Percentiles rank a stretch among this genome's conserved stretches.
These are phyloP conservation scores for Chloroclysta siterata DNA, from an alignment of 2,888 invertebrate genomes.

Conservation along the genomic window DNA sequence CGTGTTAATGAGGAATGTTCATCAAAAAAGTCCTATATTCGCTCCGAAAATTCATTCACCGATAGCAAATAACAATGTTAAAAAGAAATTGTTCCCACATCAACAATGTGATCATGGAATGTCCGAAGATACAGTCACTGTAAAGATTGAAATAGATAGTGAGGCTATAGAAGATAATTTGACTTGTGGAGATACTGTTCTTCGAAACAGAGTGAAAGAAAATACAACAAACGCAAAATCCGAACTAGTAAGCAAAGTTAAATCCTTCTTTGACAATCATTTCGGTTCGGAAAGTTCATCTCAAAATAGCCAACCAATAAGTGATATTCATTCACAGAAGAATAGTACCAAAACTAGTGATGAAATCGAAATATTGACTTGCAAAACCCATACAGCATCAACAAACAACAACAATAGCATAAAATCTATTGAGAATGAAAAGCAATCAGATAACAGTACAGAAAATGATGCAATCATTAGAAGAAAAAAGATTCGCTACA, in stretches of 20 bases:
- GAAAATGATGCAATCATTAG: conserved; percentile 35
- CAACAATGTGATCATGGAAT: conserved; percentile 3
- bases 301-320: conserved; percentile 66
- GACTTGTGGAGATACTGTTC: background rate
- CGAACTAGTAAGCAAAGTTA: conserved; percentile 59
- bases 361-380: conserved; percentile 61
- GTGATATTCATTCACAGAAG: conserved; percentile 61
- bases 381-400: conserved; percentile 49
- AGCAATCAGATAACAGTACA: conserved; percentile 14
- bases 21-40: conserved; percentile 63
- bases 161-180: conserved; percentile 16
- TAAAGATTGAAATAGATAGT: conserved; percentile 22
- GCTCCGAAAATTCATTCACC: conserved; percentile 50
- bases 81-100: conserved; percentile 57
- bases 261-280: conserved; percentile 66
- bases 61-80: conserved; percentile 49
- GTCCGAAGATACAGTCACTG: background rate
- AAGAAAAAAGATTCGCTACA: conserved; percentile 63
- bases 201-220: background rate
- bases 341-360: conserved; percentile 57
- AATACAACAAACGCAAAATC: conserved; percentile 30
- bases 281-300: conserved; percentile 66
- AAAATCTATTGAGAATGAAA: conserved; percentile 5
- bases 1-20: conserved; percentile 44
- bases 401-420: conserved; percentile 23